Percentiles rank a stretch among this genome's conserved stretches.
phyloP scores from a whole-genome alignment of 2,113 vertebrate genomes.

The Megaleporinus macrocephalus region DNA sequence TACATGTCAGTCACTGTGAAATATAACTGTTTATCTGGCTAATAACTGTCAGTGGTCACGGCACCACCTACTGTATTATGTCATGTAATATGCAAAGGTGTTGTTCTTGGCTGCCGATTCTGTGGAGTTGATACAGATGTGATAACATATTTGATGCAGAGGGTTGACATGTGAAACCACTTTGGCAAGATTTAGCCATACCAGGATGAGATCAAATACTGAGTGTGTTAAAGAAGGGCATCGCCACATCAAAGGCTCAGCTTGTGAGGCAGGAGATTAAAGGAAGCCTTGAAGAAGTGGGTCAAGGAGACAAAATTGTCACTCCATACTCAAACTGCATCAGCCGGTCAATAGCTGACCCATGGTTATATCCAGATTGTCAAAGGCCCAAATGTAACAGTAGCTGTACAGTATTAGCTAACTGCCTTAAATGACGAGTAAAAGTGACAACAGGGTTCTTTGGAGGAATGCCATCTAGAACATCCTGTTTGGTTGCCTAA shows the following conservation, averaged over 20 bases:
- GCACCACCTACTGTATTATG: slow-evolving; percentile 1
- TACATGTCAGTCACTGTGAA: slow-evolving; percentile 39
- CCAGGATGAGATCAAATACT: slow-evolving; percentile 77
- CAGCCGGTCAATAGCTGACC: slow-evolving; percentile 69
- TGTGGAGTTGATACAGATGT: slow-evolving; percentile 31
- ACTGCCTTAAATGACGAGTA: slow-evolving; percentile 56
- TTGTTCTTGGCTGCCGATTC: slow-evolving; percentile 32
- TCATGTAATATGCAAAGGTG: slow-evolving; percentile 43
- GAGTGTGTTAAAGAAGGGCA: slow-evolving; percentile 73
- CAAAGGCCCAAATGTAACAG: background rate
- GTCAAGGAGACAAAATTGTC: slow-evolving; percentile 75
- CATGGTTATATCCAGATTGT: slow-evolving; percentile 52
- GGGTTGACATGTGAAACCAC: slow-evolving; percentile 61
- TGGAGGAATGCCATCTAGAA: no score
- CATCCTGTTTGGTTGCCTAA: no score
- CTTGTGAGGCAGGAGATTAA: slow-evolving; percentile 77
- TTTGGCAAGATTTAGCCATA: slow-evolving; percentile 72
- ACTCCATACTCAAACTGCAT: slow-evolving; percentile 60
- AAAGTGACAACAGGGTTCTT: background rate
- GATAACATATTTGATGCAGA: slow-evolving; percentile 29
- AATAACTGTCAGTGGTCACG: slow-evolving; percentile 39
- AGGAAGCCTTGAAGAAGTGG: slow-evolving; percentile 78
- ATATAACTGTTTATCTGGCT: slow-evolving; percentile 48
- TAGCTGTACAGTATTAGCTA: background rate
- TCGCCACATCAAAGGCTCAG: slow-evolving; percentile 74